Base-by-base conservation (phyloP, 2,888 invertebrate species). In the Caenorhabditis sp. region DNA sequence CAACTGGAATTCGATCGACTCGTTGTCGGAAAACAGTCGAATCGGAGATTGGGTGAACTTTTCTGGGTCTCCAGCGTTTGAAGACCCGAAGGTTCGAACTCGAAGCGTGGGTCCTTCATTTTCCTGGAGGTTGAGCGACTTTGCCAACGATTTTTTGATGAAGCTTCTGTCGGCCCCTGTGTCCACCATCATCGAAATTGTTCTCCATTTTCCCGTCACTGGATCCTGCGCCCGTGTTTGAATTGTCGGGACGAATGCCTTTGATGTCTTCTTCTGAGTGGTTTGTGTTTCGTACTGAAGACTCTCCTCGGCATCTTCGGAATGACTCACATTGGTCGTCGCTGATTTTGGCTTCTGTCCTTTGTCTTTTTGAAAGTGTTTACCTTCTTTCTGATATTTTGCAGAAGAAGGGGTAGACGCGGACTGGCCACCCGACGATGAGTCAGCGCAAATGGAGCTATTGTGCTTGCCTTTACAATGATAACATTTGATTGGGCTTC, bases 191-290 rank as follows among this genome's bases (percentile, higher is more conserved):
- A 64, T 47, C 5, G 31, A 49, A 0, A 66, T 49, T 14, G n/a
- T 4, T 31, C 19, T 35, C 66, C 66, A 66, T 0, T 31, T 19
- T 5, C 5, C n/a, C 1, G 19, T 31, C 14, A 5, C 14, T 19
- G 66, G 66, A n/a, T 66, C 51, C 6, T 7, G 22, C 6, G 66
- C 66, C 4, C 12, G 0, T 35, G 66, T 35, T 12, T 22, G 1
- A 7, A 66, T n/a, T 8, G 31, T 66, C 22, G 66, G 66, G 3
- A 66, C 35, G 49, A n/a, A n/a, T n/a, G n/a, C n/a, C n/a, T n/a
- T n/a, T n/a, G n/a, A n/a, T n/a, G n/a, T n/a, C n/a, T n/a, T n/a
- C n/a, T n/a, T n/a, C n/a, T n/a, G n/a, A n/a, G n/a, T n/a, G n/a
- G n/a, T n/a, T n/a, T n/a, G n/a, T n/a, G n/a, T n/a, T n/a, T n/a